A percentile compares a stretch with the other conserved stretches of the same genome.
phyloP scores from a whole-genome alignment of 2,113 vertebrate genomes.

The Manacus vitellinus region DNA sequence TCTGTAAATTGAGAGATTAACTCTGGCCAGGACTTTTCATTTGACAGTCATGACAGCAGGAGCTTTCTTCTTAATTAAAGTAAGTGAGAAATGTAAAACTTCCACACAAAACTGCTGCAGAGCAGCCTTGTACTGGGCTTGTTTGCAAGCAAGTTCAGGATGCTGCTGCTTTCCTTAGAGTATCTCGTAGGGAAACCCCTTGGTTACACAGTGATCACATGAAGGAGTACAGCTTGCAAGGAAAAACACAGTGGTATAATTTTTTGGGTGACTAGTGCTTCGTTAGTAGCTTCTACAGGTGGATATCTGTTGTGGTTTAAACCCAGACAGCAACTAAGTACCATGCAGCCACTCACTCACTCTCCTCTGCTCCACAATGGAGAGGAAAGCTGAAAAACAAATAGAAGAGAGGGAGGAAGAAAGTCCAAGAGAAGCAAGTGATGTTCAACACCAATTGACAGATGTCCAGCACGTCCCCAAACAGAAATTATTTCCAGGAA shows the following conservation, averaged over 20 bases:
- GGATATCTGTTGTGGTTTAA: neutral
- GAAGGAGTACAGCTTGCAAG: neutral
- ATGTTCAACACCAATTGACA: accelerated
- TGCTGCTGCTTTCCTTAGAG: neutral
- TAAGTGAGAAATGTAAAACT: neutral
- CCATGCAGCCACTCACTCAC: neutral
- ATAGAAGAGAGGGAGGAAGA: neutral
- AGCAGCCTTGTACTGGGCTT: neutral
- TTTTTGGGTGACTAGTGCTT: neutral
- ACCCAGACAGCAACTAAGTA: neutral
- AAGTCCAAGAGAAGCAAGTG: neutral
- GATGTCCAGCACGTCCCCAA: accelerated
- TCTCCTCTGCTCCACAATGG: neutral
- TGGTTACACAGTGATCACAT: neutral
- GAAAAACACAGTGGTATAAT: neutral
- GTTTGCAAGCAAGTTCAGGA: neutral
- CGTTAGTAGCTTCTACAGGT: neutral
- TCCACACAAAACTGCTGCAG: neutral
- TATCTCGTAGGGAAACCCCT: neutral
- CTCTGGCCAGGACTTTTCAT: neutral
- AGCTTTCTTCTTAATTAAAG: neutral
- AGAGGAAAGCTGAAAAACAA: neutral
- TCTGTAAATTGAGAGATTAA: neutral
- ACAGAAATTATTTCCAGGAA: neutral
- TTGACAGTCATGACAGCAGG: neutral